Evolutionary conservation across 2,113 vertebrate species (phyloP), one percentile per base, ranked within the genome.

Genomic region (Macrotis lagotis): DNA sequence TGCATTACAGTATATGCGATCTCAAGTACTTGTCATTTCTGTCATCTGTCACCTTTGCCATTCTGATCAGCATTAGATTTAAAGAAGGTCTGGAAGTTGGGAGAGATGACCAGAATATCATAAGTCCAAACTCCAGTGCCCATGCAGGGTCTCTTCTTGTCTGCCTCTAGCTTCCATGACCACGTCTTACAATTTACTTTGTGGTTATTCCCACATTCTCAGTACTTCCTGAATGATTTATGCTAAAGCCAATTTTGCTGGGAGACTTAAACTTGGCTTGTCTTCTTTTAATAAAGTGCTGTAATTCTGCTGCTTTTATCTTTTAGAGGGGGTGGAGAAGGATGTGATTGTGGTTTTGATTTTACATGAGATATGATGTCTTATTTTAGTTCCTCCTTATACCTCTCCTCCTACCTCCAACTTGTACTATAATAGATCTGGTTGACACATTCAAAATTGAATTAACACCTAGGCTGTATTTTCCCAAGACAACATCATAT

Each of bases 361-460:
- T 93, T 94, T 91, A 91, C 8, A 28, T 50, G 48, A 91, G 47
- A 92, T 93, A 83, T 7, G 44, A 50, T 91, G 22, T 22, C 66
- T 44, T 24, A 83, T 83, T 83, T 83, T 83, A 24, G 37, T 19
- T 83, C 66, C n/a, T 19, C 66, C 19, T 83, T n/a, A 44, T 19
- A 83, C n/a, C n/a, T 83, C 66, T 44, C n/a, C 66, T 16, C 47
- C 88, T 25, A 8, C 49, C 88, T 91, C 25, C 24, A 51, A 49
- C 8, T 14, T 31, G 74, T n/a, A 89, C 28, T 51, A 3, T 48
- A 31, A 50, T 8, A 59, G 74, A 48, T 89, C 10, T 93, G n/a
- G 89, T 94, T 93, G 47, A 91, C 52, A 90, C 25, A 59, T 12
- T 48, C 48, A 66, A 95, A 90, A 88, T 91, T 49, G 44, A 95